Conservation (phyloP, 1,140 invertebrate genomes). For the Microplitis mediator region DNA sequence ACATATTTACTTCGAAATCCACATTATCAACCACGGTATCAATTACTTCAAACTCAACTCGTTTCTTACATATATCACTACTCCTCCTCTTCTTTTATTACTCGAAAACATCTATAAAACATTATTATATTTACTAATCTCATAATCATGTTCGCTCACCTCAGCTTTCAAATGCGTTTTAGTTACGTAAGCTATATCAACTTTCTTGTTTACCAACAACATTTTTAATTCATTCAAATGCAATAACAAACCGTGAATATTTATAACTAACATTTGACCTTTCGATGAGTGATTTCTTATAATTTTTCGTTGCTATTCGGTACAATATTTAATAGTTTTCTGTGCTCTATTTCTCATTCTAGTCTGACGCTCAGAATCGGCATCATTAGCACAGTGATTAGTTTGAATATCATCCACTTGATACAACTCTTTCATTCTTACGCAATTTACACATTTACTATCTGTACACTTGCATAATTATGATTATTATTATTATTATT, state of each 20-base stretch:
- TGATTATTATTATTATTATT: no score
- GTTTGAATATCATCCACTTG: not conserved
- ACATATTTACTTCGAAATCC: not conserved
- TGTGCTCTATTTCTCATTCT: conserved; percentile 9
- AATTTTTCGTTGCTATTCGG: not conserved
- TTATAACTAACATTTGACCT: conserved; percentile 6
- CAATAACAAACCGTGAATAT: conserved; percentile 22
- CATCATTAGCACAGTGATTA: conserved; percentile 16
- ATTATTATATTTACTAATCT: conserved; percentile 18
- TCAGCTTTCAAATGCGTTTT: conserved; percentile 21
- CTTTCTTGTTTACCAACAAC: conserved; percentile 19
- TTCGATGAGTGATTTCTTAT: not conserved
- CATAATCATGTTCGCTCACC: conserved; percentile 19
- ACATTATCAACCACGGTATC: conserved; percentile 5
- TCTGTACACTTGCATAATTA: not conserved
- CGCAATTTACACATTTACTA: conserved; percentile 27
- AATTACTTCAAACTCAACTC: conserved; percentile 20
- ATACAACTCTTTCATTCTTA: not conserved
- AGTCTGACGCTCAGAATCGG: not conserved
- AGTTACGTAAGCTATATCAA: conserved; percentile 18
- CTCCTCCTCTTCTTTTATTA: conserved; percentile 18
- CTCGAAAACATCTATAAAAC: conserved; percentile 2
- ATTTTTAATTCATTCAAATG: conserved; percentile 24
- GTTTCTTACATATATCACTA: conserved; percentile 22
- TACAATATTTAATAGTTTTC: not conserved